These are phyloP conservation scores for Drosophila nebulosa DNA, from an alignment of 1,140 invertebrate genomes.

Conservation along the genomic window DNA sequence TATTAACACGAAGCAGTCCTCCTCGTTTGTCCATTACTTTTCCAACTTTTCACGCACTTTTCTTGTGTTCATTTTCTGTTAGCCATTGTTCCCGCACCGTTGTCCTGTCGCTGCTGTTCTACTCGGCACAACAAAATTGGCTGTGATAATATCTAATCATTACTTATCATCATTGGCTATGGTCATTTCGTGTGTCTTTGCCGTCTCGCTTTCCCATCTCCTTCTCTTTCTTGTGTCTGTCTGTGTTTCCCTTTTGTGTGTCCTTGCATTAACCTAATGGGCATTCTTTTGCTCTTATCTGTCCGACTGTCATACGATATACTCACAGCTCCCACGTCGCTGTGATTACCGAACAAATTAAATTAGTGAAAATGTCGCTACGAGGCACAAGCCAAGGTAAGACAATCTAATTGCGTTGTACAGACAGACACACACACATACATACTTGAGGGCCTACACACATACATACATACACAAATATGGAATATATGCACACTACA, in stretches of 20 bases:
- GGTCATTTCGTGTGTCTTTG: constrained; percentile 33
- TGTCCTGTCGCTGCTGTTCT: constrained; percentile 40
- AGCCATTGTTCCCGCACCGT: constrained; percentile 22
- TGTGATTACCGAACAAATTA: constrained; percentile 69
- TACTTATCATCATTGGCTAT: constrained; percentile 74
- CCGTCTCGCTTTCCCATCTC: background rate
- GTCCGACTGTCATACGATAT: constrained; percentile 20
- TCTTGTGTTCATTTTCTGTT: constrained; percentile 21
- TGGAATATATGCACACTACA: constrained; percentile 1
- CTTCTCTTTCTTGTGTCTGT: background rate
- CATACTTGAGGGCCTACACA: background rate
- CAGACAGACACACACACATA: background rate
- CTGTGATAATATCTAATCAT: constrained; percentile 76
- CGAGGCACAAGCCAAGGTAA: constrained; percentile 49
- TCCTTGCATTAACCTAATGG: constrained; percentile 48
- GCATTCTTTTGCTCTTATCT: constrained; percentile 28
- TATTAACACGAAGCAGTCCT: constrained; percentile 38
- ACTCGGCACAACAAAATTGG: constrained; percentile 50
- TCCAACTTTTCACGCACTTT: constrained; percentile 10
- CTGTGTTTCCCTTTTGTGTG: constrained; percentile 11
- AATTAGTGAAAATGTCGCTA: constrained; percentile 67
- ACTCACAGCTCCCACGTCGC: constrained; percentile 16
- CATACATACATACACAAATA: background rate
- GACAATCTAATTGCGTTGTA: constrained; percentile 62
- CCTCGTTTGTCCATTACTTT: background rate